Conservation (phyloP, 2,888 invertebrate genomes). For the Chymomyza fuscimana region DNA sequence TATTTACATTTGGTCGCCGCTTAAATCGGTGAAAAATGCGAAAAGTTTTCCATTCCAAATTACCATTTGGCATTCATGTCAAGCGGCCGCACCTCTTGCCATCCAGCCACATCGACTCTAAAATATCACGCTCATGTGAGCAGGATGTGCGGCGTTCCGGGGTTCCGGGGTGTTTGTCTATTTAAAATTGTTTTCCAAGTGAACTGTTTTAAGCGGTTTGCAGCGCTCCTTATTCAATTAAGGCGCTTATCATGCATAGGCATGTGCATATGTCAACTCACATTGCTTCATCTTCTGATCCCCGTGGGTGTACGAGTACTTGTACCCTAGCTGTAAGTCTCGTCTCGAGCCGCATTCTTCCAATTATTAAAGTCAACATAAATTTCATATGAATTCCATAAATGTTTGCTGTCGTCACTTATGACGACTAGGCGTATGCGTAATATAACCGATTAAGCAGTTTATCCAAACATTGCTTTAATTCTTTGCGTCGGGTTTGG, state of each 20-base stretch:
- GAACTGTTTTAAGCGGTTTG: constrained; percentile 41
- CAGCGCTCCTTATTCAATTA: constrained; percentile 21
- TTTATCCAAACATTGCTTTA: background rate
- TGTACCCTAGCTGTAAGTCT: background rate
- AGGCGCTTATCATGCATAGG: constrained; percentile 7
- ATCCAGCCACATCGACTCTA: constrained; percentile 3
- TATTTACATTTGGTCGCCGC: constrained; percentile 58
- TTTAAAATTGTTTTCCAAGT: constrained; percentile 58
- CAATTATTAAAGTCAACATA: background rate
- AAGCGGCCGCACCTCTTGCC: background rate
- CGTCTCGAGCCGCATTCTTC: background rate
- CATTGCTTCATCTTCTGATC: constrained; percentile 8
- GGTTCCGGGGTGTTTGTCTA: constrained; percentile 16
- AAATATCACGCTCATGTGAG: constrained; percentile 42
- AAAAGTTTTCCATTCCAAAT: constrained; percentile 57
- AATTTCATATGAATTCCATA: background rate
- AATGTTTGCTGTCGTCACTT: background rate
- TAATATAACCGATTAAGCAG: background rate
- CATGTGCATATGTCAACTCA: constrained; percentile 3
- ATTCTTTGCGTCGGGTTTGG: no score
- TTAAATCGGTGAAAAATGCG: constrained; percentile 63
- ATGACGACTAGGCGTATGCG: background rate
- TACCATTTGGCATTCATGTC: constrained; percentile 32
- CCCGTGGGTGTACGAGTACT: background rate
- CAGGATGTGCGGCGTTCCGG: constrained; percentile 27